A percentile compares a stretch with the other conserved stretches of the same genome.
These are phyloP conservation scores for Cyclophora albipunctata DNA, from an alignment of 2,888 invertebrate genomes.

Conservation along the genomic window DNA sequence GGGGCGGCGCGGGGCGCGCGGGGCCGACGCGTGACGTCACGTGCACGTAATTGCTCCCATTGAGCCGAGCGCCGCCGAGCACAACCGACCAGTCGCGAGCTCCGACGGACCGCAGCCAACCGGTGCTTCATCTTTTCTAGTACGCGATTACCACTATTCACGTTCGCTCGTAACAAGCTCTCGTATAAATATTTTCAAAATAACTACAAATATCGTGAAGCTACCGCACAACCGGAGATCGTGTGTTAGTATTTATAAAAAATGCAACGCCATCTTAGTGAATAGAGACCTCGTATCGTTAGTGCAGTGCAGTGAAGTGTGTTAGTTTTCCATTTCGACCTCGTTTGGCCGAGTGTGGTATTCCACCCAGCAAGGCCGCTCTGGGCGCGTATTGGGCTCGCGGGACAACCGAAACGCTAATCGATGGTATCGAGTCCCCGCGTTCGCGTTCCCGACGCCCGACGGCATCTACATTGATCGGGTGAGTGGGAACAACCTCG, in stretches of 20 bases:
- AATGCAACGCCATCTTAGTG: not conserved
- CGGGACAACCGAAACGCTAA: conserved; percentile 37
- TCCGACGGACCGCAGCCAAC: conserved; percentile 56
- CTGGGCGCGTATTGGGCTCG: conserved; percentile 46
- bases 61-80: conserved; percentile 51
- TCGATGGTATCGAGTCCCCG: conserved; percentile 43
- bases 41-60: conserved; percentile 49
- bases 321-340: conserved; percentile 52
- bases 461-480: conserved; percentile 64
- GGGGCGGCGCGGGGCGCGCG: conserved; percentile 19
- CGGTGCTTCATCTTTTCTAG: conserved; percentile 62
- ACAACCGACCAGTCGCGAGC: conserved; percentile 45
- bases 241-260: conserved; percentile 5
- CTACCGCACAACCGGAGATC: conserved; percentile 5
- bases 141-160: conserved; percentile 55
- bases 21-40: conserved; percentile 55
- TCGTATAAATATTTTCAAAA: conserved; percentile 24
- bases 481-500: conserved; percentile 44
- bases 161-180: conserved; percentile 39
- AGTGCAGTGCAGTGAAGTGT: conserved; percentile 40
- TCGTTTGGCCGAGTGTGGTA: conserved; percentile 46
- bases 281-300: conserved; percentile 1
- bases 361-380: conserved; percentile 40
- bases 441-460: conserved; percentile 45
- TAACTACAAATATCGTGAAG: conserved; percentile 21